phyloP scores from a whole-genome alignment of 2,888 invertebrate species.

The Pteria penguin region DNA sequence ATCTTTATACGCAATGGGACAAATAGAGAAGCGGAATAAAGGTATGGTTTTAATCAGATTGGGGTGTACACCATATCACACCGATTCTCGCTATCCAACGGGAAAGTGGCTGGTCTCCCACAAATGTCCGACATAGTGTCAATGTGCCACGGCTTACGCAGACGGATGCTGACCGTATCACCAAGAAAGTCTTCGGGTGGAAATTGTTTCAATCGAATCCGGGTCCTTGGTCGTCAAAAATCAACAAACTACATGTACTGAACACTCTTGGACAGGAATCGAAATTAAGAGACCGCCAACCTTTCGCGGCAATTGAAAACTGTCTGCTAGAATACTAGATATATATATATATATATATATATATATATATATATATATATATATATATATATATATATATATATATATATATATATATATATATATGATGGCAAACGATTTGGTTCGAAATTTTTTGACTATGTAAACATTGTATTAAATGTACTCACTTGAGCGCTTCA shows the following conservation, averaged over 20 bases:
- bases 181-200: neutral
- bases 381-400: too few relatives aligned
- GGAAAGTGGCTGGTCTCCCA: neutral
- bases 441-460: too few relatives aligned
- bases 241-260: neutral
- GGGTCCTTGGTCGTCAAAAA: neutral
- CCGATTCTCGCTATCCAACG: neutral
- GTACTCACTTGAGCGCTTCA: too few relatives aligned
- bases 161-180: neutral
- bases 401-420: too few relatives aligned
- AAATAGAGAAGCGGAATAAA: too few relatives aligned
- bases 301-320: too few relatives aligned
- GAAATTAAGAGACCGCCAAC: neutral
- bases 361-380: too few relatives aligned
- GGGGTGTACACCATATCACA: conserved; percentile 10
- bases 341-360: too few relatives aligned
- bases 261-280: neutral
- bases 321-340: too few relatives aligned
- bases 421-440: too few relatives aligned
- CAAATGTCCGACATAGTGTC: neutral
- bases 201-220: neutral
- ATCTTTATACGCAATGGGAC: too few relatives aligned
- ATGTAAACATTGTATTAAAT: too few relatives aligned
- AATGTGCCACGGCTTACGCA: neutral
- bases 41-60: neutral